A percentile compares a stretch with the other conserved stretches of the same genome.
phyloP scores from a whole-genome alignment of 2,888 invertebrate species.

The Lasius fuliginosus region DNA sequence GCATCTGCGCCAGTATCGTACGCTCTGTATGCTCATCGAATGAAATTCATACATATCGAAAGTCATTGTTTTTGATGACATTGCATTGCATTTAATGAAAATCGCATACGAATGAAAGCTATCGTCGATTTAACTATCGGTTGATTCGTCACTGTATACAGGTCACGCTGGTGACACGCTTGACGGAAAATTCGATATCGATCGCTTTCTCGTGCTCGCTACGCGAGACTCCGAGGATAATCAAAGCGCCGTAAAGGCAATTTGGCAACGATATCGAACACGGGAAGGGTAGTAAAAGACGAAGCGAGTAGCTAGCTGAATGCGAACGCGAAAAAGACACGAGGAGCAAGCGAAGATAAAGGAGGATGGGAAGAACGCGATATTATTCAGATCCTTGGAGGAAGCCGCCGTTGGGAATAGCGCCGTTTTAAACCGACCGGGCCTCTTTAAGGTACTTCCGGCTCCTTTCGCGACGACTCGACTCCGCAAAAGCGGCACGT shows the following conservation, averaged over 20 bases:
- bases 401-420: slow-evolving; percentile 71
- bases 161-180: background rate
- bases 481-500: slow-evolving; percentile 62
- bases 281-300: background rate
- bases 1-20: background rate
- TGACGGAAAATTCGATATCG: slow-evolving; percentile 1
- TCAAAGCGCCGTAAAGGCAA: slow-evolving; percentile 65
- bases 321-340: slow-evolving; percentile 14
- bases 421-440: slow-evolving; percentile 68
- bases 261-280: slow-evolving; percentile 54
- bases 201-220: background rate
- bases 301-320: slow-evolving; percentile 11
- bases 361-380: background rate
- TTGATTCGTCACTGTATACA: slow-evolving; percentile 10
- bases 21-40: background rate
- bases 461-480: slow-evolving; percentile 62
- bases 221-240: slow-evolving; percentile 36
- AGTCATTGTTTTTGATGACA: background rate
- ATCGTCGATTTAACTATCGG: slow-evolving; percentile 16
- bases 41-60: slow-evolving; percentile 8
- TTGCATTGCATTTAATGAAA: background rate
- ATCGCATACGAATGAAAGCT: slow-evolving; percentile 11
- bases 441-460: slow-evolving; percentile 61
- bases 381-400: slow-evolving; percentile 74
- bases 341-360: background rate